These are phyloP conservation scores for Phyllotreta cruciferae DNA, from an alignment of 2,888 invertebrate species.

Conservation along the genomic window DNA sequence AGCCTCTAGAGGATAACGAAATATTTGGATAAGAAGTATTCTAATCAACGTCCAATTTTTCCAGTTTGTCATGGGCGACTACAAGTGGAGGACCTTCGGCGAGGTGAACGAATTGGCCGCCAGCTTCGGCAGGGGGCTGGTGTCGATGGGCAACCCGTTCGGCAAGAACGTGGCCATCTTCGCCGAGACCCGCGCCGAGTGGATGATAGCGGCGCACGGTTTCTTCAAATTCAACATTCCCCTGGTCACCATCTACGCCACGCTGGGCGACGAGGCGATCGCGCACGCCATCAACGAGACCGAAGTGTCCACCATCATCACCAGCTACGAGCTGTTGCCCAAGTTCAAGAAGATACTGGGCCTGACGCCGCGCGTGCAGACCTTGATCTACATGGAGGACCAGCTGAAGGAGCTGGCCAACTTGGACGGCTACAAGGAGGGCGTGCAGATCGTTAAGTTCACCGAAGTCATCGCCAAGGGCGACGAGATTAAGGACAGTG, in stretches of 20 bases:
- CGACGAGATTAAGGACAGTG: constrained; percentile 62
- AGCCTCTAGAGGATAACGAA: no score
- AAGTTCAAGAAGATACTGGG: constrained; percentile 84
- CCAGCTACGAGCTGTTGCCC: constrained; percentile 88
- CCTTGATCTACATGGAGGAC: constrained; percentile 87
- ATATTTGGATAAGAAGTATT: no score
- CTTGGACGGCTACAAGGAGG: constrained; percentile 72
- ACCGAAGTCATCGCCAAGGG: constrained; percentile 70
- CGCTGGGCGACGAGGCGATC: constrained; percentile 93
- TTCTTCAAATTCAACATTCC: constrained; percentile 94
- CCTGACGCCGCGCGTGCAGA: constrained; percentile 77
- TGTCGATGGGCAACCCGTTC: constrained; percentile 77
- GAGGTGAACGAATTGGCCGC: constrained; percentile 80
- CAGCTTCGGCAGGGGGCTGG: constrained; percentile 84
- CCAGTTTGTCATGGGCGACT: constrained; percentile 91
- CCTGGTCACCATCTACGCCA: constrained; percentile 97
- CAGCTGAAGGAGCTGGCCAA: constrained; percentile 77
- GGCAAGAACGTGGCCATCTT: constrained; percentile 87
- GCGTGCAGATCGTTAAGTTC: constrained; percentile 77
- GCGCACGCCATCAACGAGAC: constrained; percentile 97
- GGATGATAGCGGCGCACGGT: constrained; percentile 96
- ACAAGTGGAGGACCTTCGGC: constrained; percentile 85
- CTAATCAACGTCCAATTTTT: constrained; percentile 44
- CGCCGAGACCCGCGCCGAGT: constrained; percentile 97
- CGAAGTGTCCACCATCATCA: constrained; percentile 91